Base-by-base conservation (phyloP, 1,140 invertebrate genomes). In the Lepidostoma basale region DNA sequence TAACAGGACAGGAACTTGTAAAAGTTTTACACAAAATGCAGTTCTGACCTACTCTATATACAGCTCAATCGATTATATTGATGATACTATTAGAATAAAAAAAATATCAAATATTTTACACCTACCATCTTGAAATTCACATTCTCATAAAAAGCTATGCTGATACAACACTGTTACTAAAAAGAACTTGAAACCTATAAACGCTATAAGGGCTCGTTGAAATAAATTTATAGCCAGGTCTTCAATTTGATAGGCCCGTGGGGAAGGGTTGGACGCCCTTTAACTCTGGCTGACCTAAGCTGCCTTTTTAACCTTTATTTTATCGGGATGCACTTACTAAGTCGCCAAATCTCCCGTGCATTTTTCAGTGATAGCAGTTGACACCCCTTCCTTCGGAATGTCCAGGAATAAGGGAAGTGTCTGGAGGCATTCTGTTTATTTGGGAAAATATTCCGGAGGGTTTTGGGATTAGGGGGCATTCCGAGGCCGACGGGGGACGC, bases 341-440 rank as follows among this genome's bases (percentile, higher is more conserved):
- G 52, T 56, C 52, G 56, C 16, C 18, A 60, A 60, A 60, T 60
- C 56, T 60, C 56, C 33, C 20, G 33, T 40, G 54, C 54, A 59
- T 40, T 59, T 62, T 25, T 59, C 18, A 59, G 39, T 20, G 12
- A 52, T 39, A 45, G 14, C 26, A 45, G 39, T 23, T 39, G 20
- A 30, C 39, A 42, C 63, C 69, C 60, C 60, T 71, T 71, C 44
- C n/a, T n/a, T 39, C 16, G 64, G 67, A 72, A 69, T 72, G 66
- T 62, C 62, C 58, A 62, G 62, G 60, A 72, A 72, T 72, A 68
- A 66, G 67, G 62, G 70, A 66, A 60, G 49, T 72, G 65, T 47
- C 36, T 49, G 26, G 49, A 22, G 63, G 63, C 49, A 66, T 66
- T 67, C 70, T 72, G 70, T 72, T 72, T 72, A 72, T 72, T 66